Evolutionary conservation across 2,797 vertebrate genomes (phyloP), one percentile per base, ranked within the genome.

Genomic region (Halcyon badia): DNA sequence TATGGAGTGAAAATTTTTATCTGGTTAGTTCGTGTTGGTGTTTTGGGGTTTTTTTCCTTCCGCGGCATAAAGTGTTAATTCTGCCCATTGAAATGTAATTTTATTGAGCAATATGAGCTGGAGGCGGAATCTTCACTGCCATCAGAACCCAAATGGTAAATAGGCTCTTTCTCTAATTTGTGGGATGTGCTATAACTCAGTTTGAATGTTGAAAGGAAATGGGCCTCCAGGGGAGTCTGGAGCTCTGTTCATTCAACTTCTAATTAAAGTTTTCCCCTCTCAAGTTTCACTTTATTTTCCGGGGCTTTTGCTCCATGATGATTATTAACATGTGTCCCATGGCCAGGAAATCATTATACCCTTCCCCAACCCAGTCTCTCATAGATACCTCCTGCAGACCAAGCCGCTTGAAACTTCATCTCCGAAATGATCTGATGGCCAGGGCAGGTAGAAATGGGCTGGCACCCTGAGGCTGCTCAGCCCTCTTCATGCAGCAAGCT

Each of bases 241-340:
- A 89, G 93, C 95, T 94, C 94, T 90, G 94, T 86, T 96, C 95
- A 83, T 93, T 96, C 94, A 88, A 96, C 94, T 96, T 96, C 95
- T 96, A 97, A 97, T 97, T 97, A 96, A 96, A 97, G 95, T 96
- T 95, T 96, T 97, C 94, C 96, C 96, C 95, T 97, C 97, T 97
- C 95, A 95, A 89, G 82, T 97, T 97, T 97, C 96, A 97, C 94
- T 95, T 97, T 92, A 95, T 96, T 97, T 97, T 97, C 97, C 76
- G 94, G 96, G 97, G 95, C 94, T 96, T 94, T 95, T 96, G 94
- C 96, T 95, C 77, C 87, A 4, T 78, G 93, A 92, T 97, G 97
- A 97, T 97, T 95, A 95, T 95, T 96, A 96, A 52, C 96, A 97
- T 91, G 96, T 97, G 97, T 96, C 89, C 83, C 78, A 72, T 62